Evolutionary conservation across 2,797 vertebrate genomes (phyloP), one percentile per base, ranked within the genome.

Genomic region (Hypotaenidia philippensis): DNA sequence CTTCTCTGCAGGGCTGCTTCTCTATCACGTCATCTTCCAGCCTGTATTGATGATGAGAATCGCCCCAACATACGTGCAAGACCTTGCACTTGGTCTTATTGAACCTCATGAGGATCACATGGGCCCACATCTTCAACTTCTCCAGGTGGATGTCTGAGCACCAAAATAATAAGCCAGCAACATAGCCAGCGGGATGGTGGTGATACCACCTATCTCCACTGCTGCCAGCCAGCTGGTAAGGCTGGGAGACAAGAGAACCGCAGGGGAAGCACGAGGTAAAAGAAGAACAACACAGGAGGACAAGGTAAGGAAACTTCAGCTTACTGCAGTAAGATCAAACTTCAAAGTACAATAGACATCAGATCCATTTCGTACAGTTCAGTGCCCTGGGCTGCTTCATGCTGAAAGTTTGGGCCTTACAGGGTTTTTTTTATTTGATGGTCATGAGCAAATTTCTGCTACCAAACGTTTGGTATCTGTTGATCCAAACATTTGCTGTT

Each of bases 141-240:
- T 17, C 45, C 49, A 80, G 79, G 21, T 26, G n/a, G n/a, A 47
- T 29, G 31, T 47, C 55, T 34, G 11, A 34, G 18, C 26, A 80
- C 18, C 10, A 31, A 10, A 57, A 20, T 26, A 20, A n/a, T 15
- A 23, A 15, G 11, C 18, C 60, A 53, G 47, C 17, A 41, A 66
- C 13, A 52, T 52, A 64, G 26, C 4, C 0, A 0, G 25, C 20
- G 47, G 32, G 22, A 56, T 1, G 3, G 57, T 13, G 13, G 29
- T 23, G 40, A 65, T 27, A 50, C 17, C 64, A 61, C 29, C 18
- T 40, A 12, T 0, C 5, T 31, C 25, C 41, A n/a, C 57, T n/a
- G n/a, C 23, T 15, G 8, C 8, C 36, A 82, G 25, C 10, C 31
- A 27, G 12, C 2, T 59, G 45, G 45, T 31, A 64, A 17, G 21